These are phyloP conservation scores for Spilarctia lutea DNA, from an alignment of 2,888 invertebrate genomes.

Conservation along the genomic window DNA sequence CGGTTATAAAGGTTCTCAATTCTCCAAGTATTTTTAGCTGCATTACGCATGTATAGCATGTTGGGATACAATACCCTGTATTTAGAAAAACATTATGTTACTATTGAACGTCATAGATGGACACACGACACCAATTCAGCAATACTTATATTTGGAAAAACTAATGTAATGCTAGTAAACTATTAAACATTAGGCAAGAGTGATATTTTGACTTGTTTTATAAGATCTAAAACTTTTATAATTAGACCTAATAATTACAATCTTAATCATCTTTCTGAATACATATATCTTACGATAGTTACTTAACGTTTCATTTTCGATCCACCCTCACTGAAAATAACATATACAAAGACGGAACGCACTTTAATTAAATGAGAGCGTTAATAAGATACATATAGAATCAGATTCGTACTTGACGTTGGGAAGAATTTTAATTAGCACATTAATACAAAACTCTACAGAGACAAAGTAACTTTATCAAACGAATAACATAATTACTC, in stretches of 20 bases:
- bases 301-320: background rate
- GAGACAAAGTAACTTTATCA: constrained; percentile 17
- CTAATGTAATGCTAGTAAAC: background rate
- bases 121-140: background rate
- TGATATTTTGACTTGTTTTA: background rate
- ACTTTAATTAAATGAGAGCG: background rate
- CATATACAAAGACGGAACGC: background rate
- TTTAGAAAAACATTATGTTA: background rate
- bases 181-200: background rate
- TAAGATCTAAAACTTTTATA: background rate
- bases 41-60: no score
- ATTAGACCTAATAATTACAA: background rate
- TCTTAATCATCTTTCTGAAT: background rate
- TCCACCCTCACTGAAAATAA: background rate
- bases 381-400: background rate
- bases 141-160: background rate
- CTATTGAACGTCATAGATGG: background rate
- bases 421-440: background rate
- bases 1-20: no score
- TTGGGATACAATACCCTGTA: no score
- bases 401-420: background rate
- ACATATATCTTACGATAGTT: background rate
- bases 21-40: no score
- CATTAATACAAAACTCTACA: background rate
- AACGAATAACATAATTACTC: constrained; percentile 39